Evolutionary conservation across 2,113 vertebrate genomes (phyloP).

Genomic region (Jacana jacana): DNA sequence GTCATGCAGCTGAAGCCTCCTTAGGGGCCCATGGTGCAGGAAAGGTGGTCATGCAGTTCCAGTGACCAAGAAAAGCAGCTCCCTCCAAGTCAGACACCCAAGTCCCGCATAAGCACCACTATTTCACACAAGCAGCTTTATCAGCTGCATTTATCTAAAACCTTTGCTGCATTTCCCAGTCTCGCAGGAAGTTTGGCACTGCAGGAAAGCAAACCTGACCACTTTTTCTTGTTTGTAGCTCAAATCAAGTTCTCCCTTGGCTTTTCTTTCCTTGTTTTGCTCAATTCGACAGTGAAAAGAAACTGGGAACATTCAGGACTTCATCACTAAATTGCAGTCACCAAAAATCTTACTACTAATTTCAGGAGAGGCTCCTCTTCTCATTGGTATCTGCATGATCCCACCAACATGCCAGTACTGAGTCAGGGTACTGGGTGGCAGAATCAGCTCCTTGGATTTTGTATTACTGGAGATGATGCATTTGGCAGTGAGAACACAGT

Average conservation of each 20-base stretch:
- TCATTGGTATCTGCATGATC: fast-evolving
- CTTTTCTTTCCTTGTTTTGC: neutral
- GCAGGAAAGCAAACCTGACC: neutral
- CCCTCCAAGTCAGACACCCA: neutral
- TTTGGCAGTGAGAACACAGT: neutral
- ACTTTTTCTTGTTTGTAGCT: neutral
- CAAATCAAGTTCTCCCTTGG: neutral
- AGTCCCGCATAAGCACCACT: neutral
- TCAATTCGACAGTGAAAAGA: neutral
- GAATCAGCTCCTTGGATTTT: neutral
- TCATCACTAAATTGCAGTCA: neutral
- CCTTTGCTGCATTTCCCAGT: neutral
- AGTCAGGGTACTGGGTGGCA: neutral
- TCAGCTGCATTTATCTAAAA: neutral
- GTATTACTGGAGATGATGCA: neutral
- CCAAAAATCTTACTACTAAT: neutral
- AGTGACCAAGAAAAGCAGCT: neutral
- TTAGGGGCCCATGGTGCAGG: neutral
- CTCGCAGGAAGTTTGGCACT: neutral
- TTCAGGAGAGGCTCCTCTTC: neutral
- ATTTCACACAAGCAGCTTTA: neutral
- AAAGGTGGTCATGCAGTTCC: neutral
- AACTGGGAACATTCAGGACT: neutral
- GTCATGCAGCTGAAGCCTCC: neutral
- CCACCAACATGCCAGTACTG: neutral